Evolutionary conservation across 2,797 vertebrate species (phyloP), one percentile per base, ranked within the genome.

Genomic region (Notolepis coatsorum): DNA sequence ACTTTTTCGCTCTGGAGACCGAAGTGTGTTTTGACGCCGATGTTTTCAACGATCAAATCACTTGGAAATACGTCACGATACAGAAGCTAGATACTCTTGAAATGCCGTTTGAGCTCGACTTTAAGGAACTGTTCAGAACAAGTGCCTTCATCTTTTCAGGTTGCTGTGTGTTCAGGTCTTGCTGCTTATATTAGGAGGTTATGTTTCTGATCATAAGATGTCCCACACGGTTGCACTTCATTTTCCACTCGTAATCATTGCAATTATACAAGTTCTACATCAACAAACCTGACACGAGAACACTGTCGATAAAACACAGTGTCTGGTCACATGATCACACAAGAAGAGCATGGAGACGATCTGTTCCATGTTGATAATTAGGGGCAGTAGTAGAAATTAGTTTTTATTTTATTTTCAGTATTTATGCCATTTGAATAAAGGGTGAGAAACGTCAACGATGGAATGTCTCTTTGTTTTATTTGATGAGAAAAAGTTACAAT

Each of bases 81-180:
- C n/a, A n/a, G n/a, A n/a, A n/a, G n/a, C n/a, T n/a, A n/a, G n/a
- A n/a, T n/a, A n/a, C n/a, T n/a, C n/a, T n/a, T n/a, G n/a, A n/a
- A n/a, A n/a, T n/a, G n/a, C n/a, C n/a, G n/a, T 37, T 37, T 13
- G 31, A 3, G 3, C 15, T n/a, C 15, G 35, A 12, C 15, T n/a
- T 37, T 37, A 37, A 37, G 15, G 12, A n/a, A 5, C 30, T 15
- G 39, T 49, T 56, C 24, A 39, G 20, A 71, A 49, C 39, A 23
- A 8, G 50, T 77, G 59, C 37, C 52, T 71, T 46, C 15, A 46
- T 38, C 27, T 9, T 61, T 75, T 45, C 2, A 59, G 41, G 20
- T 24, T 39, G 21, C 41, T 58, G 35, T 64, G 74, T 72, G n/a
- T 47, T 31, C 10, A 15, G 27, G 4, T 43, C n/a, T n/a, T n/a